Conservation (phyloP, 2,888 invertebrate genomes). For the Drosophila histrio region DNA sequence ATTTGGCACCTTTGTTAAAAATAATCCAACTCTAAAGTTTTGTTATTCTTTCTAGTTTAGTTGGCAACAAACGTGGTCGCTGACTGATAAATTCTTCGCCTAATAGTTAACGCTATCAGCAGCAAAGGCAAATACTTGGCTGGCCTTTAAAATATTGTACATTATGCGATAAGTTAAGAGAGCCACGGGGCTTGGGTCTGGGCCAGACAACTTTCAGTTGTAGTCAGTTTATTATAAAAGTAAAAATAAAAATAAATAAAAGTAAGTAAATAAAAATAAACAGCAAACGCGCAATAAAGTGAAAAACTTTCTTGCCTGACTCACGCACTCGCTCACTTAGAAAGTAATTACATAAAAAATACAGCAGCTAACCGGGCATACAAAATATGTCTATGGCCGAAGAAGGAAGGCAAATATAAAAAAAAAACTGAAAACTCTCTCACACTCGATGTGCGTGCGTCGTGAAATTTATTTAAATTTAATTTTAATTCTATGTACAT, state of each 20-base stretch:
- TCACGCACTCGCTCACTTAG: conserved; percentile 68
- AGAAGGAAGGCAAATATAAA: not conserved
- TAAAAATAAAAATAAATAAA: conserved; percentile 8
- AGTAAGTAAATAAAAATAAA: conserved; percentile 15
- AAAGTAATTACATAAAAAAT: conserved; percentile 74
- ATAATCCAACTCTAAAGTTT: conserved; percentile 26
- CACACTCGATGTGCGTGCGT: conserved; percentile 57
- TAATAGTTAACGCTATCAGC: conserved; percentile 52
- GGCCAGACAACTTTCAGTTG: conserved; percentile 52
- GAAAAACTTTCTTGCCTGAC: conserved; percentile 72
- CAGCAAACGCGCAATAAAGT: conserved; percentile 52
- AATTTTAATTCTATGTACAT: conserved; percentile 70
- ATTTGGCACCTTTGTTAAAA: conserved; percentile 10
- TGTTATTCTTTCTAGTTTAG: conserved; percentile 13
- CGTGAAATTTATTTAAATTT: conserved; percentile 75
- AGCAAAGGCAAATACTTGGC: conserved; percentile 15
- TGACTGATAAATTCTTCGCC: conserved; percentile 61
- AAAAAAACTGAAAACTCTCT: conserved; percentile 25
- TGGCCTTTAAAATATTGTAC: conserved; percentile 38
- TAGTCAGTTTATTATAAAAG: conserved; percentile 13
- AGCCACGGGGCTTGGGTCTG: conserved; percentile 8
- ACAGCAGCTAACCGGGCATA: conserved; percentile 32
- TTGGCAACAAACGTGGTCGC: conserved; percentile 41
- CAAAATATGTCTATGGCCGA: conserved; percentile 18
- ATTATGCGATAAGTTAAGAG: conserved; percentile 64